Conservation (phyloP, 2,113 vertebrate genomes). For the Hyla sarda region DNA sequence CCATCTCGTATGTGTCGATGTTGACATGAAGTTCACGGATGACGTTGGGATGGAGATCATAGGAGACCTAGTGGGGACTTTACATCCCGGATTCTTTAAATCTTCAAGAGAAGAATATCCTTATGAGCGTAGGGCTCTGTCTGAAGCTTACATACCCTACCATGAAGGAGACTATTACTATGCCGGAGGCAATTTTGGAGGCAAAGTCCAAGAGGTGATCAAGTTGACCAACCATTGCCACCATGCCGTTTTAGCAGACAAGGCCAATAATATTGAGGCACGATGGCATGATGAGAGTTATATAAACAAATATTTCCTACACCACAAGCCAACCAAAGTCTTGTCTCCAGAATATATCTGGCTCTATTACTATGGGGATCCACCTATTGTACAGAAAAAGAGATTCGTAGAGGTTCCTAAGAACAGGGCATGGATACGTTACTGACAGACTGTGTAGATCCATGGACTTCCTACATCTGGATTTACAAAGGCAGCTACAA, state of each 20-base stretch:
- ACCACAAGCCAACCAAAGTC: too few relatives aligned
- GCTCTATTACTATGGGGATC: too few relatives aligned
- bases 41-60: constrained; percentile 75
- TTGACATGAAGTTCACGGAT: constrained; percentile 71
- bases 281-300: constrained; percentile 75
- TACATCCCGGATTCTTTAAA: constrained; percentile 74
- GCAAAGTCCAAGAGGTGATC: constrained; percentile 70
- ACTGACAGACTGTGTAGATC: too few relatives aligned
- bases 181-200: constrained; percentile 46
- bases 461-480: too few relatives aligned
- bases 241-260: constrained; percentile 72
- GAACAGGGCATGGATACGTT: not conserved
- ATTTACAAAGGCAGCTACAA: too few relatives aligned
- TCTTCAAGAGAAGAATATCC: constrained; percentile 64
- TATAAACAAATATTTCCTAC: constrained; percentile 68
- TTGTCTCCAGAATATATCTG: not conserved
- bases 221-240: constrained; percentile 69
- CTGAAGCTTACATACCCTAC: constrained; percentile 68
- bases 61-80: constrained; percentile 69
- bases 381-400: not conserved
- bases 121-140: constrained; percentile 71
- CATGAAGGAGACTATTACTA: constrained; percentile 80
- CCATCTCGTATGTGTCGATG: constrained; percentile 77
- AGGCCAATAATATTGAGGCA: constrained; percentile 65
- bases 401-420: constrained; percentile 3